A percentile compares a stretch with the other conserved stretches of the same genome.
Evolutionary conservation across 1,140 invertebrate species (phyloP).

Genomic region (Aethina tumida): DNA sequence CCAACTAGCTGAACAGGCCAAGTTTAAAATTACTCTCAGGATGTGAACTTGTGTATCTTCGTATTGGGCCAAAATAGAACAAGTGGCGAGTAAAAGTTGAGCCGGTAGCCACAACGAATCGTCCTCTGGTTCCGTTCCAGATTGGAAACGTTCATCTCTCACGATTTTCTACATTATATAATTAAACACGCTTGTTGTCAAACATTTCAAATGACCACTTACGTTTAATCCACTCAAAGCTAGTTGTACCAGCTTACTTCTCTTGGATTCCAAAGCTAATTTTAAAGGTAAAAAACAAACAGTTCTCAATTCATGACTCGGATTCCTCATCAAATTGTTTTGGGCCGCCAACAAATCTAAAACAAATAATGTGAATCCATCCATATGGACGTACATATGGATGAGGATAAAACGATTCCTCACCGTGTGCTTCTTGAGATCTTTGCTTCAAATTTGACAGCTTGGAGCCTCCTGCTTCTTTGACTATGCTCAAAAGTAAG

Average conservation of each 20-base stretch:
- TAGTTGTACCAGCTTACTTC: constrained; percentile 69
- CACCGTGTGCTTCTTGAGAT: constrained; percentile 72
- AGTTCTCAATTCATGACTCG: constrained; percentile 72
- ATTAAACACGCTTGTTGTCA: constrained; percentile 2
- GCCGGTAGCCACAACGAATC: constrained; percentile 85
- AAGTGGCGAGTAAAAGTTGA: constrained; percentile 74
- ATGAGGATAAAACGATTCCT: constrained; percentile 17
- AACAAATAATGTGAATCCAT: constrained; percentile 19
- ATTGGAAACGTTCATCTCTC: constrained; percentile 81
- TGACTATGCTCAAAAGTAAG: constrained; percentile 65
- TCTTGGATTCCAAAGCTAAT: constrained; percentile 76
- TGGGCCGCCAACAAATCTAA: constrained; percentile 74
- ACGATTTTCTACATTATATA: constrained; percentile 61
- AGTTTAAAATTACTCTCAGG: constrained; percentile 65
- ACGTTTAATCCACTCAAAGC: constrained; percentile 80
- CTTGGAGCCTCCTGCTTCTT: constrained; percentile 65
- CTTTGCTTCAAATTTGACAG: constrained; percentile 59
- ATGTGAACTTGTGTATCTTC: constrained; percentile 63
- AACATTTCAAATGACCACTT: constrained; percentile 28
- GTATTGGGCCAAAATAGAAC: constrained; percentile 60
- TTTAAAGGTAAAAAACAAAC: constrained; percentile 75
- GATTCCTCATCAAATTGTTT: constrained; percentile 59
- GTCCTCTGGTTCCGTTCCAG: constrained; percentile 82
- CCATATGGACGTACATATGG: not conserved
- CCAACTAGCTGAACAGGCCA: constrained; percentile 70